These are phyloP conservation scores for Drosophila aldrichi DNA, from an alignment of 2,888 invertebrate genomes.

Conservation along the genomic window DNA sequence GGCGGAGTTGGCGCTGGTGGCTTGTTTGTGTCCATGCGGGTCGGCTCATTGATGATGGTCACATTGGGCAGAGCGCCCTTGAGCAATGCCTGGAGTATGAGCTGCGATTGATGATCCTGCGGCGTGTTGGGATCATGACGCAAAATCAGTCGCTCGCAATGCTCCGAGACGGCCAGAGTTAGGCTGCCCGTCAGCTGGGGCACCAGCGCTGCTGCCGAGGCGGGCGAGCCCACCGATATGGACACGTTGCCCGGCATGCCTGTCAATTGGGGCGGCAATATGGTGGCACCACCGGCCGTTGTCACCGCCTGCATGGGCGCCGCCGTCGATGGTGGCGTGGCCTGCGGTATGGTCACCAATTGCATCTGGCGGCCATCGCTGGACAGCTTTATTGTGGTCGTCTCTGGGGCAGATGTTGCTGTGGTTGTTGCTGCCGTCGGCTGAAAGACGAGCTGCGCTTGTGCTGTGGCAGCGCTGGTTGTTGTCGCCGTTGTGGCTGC, in stretches of 20 bases:
- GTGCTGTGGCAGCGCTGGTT: conserved; percentile 42
- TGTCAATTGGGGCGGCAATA: conserved; percentile 71
- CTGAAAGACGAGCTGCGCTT: conserved; percentile 66
- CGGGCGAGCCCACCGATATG: conserved; percentile 82
- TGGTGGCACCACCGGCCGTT: conserved; percentile 64
- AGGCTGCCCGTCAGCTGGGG: conserved; percentile 88
- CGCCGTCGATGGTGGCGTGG: conserved; percentile 45
- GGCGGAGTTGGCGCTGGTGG: conserved; percentile 42
- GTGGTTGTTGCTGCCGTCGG: conserved; percentile 34
- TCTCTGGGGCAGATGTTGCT: conserved; percentile 45
- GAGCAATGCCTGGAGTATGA: conserved; percentile 84
- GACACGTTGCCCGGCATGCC: conserved; percentile 79
- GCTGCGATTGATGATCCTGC: conserved; percentile 86
- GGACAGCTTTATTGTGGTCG: conserved; percentile 69
- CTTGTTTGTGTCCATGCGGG: conserved; percentile 67
- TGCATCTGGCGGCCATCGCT: conserved; percentile 80
- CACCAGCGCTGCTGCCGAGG: conserved; percentile 84
- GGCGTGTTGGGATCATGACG: conserved; percentile 88
- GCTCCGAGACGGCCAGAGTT: conserved; percentile 89
- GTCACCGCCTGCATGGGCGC: conserved; percentile 44
- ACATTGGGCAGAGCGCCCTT: conserved; percentile 85
- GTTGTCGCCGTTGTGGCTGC: conserved; percentile 29
- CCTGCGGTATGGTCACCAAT: conserved; percentile 74
- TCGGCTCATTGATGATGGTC: conserved; percentile 85
- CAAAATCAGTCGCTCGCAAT: conserved; percentile 88